phyloP scores from a whole-genome alignment of 2,113 vertebrate genomes.

The Urocolius indicus region DNA sequence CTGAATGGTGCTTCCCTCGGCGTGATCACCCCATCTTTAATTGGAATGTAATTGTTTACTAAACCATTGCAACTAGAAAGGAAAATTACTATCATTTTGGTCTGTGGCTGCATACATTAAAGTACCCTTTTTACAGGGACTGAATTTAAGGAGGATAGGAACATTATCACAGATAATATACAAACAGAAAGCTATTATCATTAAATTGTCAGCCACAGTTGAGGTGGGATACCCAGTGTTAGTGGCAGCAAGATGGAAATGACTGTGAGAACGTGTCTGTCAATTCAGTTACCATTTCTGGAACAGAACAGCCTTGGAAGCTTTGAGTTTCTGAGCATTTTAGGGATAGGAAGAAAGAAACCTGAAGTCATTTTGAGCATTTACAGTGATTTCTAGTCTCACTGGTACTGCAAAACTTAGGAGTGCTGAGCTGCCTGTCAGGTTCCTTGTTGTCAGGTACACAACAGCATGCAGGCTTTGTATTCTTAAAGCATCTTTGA shows the following conservation, averaged over 20 bases:
- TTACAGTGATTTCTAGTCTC: not conserved
- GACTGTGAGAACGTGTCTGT: not conserved
- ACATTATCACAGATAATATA: slow-evolving; percentile 9
- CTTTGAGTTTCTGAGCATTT: not conserved
- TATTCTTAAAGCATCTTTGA: not conserved
- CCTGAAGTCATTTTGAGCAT: not conserved
- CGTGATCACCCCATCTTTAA: slow-evolving; percentile 45
- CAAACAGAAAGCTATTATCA: slow-evolving; percentile 70
- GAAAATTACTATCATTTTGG: slow-evolving; percentile 64
- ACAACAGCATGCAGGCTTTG: not conserved
- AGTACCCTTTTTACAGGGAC: not conserved
- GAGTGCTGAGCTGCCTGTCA: not conserved
- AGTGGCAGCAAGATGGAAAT: slow-evolving; percentile 38
- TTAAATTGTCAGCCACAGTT: slow-evolving; percentile 66
- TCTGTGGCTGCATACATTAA: slow-evolving; percentile 42
- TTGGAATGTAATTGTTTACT: slow-evolving; percentile 69
- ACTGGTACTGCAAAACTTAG: not conserved
- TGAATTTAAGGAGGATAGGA: slow-evolving; percentile 34
- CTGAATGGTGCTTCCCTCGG: not conserved
- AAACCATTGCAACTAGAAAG: slow-evolving; percentile 40
- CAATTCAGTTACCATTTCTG: not conserved
- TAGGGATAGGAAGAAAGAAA: not conserved
- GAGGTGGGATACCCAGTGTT: slow-evolving; percentile 39
- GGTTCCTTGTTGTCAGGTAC: not conserved
- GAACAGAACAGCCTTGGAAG: not conserved